These are phyloP conservation scores for Amaurobius ferox DNA, from an alignment of 2,888 invertebrate species.

Conservation along the genomic window DNA sequence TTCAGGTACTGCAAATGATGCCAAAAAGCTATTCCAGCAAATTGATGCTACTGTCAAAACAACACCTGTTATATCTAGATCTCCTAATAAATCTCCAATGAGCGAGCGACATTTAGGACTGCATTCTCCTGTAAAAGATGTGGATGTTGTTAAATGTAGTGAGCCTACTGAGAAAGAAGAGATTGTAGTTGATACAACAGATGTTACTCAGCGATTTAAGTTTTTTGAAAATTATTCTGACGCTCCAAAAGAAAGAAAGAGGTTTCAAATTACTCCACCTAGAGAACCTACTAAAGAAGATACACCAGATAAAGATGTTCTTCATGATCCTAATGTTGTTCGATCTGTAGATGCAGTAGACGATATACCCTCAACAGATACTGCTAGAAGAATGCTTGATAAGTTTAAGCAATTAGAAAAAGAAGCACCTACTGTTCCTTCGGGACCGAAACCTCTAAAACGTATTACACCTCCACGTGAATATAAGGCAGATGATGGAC, in stretches of 20 bases:
- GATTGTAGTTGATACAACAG: slow-evolving; percentile 87
- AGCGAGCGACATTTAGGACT: slow-evolving; percentile 38
- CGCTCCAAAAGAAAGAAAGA: slow-evolving; percentile 80
- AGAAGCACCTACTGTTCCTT: slow-evolving; percentile 78
- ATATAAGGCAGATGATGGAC: slow-evolving; percentile 75
- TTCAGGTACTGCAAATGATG: slow-evolving; percentile 85
- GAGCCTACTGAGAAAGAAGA: slow-evolving; percentile 81
- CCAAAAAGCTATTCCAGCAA: slow-evolving; percentile 90
- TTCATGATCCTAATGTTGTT: slow-evolving; percentile 85
- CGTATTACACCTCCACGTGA: slow-evolving; percentile 93
- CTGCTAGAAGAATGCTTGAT: slow-evolving; percentile 90
- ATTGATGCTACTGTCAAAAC: slow-evolving; percentile 85
- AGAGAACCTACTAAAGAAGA: slow-evolving; percentile 83
- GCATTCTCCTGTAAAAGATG: slow-evolving; percentile 64
- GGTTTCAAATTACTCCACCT: slow-evolving; percentile 92
- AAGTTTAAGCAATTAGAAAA: slow-evolving; percentile 94
- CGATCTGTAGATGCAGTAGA: slow-evolving; percentile 81
- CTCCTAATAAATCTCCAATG: slow-evolving; percentile 71
- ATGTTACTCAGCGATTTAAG: slow-evolving; percentile 90
- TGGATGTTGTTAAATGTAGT: slow-evolving; percentile 73
- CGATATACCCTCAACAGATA: slow-evolving; percentile 83
- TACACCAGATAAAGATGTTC: slow-evolving; percentile 81
- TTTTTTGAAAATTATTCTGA: slow-evolving; percentile 75
- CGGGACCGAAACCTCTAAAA: slow-evolving; percentile 86
- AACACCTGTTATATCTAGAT: slow-evolving; percentile 26